Conservation (phyloP, 2,888 invertebrate genomes). For the Callyntrura guangdongensis region DNA sequence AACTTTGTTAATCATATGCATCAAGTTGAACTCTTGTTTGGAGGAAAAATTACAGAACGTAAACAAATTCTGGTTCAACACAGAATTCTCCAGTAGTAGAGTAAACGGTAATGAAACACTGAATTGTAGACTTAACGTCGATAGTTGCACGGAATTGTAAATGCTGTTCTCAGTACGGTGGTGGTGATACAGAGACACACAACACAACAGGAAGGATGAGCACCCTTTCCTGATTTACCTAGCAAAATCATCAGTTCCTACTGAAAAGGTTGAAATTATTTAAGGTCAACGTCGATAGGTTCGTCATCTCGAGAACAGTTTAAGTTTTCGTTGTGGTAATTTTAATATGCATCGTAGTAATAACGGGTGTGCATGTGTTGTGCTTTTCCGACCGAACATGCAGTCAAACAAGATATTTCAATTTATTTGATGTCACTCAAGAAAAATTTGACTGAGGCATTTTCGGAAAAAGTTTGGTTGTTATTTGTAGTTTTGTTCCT, state of each 20-base stretch:
- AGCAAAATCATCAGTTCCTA: background rate
- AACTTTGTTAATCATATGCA: background rate
- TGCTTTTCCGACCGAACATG: background rate
- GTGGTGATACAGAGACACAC: background rate
- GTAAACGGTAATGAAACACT: background rate
- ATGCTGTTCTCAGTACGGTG: background rate
- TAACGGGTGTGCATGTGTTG: background rate
- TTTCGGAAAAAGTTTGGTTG: background rate
- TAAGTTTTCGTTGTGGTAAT: background rate
- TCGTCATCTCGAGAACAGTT: background rate
- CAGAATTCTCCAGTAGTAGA: slow-evolving; percentile 38
- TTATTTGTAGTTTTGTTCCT: background rate
- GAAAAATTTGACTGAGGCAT: background rate
- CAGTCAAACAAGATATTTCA: background rate
- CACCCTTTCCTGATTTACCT: background rate
- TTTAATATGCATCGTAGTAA: slow-evolving; percentile 25
- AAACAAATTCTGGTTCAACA: slow-evolving; percentile 43
- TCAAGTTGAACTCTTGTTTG: background rate
- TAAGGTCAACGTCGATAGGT: too few relatives aligned
- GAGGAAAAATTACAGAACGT: slow-evolving; percentile 7
- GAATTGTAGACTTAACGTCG: too few relatives aligned
- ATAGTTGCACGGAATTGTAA: background rate
- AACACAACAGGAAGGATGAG: too few relatives aligned
- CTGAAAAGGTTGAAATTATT: background rate
- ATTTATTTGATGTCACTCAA: background rate